Conservation (phyloP, 1,140 invertebrate species). For the Dreissena polymorpha region DNA sequence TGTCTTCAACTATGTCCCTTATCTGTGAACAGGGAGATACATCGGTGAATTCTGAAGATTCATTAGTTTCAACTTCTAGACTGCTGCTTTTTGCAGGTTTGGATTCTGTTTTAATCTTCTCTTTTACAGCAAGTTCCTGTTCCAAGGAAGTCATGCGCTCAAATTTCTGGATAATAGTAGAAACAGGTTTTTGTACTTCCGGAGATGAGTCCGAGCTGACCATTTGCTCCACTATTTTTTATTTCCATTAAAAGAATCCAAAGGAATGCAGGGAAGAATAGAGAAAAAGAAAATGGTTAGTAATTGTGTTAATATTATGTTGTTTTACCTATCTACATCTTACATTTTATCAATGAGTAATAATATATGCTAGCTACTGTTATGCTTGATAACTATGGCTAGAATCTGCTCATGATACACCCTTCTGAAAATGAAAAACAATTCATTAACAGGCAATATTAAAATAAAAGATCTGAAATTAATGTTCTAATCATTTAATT, state of each 20-base stretch:
- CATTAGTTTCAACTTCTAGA: constrained; percentile 51
- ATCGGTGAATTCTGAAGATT: constrained; percentile 32
- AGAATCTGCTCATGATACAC: too few relatives aligned
- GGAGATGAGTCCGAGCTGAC: constrained; percentile 38
- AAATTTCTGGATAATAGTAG: constrained; percentile 55
- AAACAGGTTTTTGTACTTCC: constrained; percentile 42
- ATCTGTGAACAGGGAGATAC: constrained; percentile 47
- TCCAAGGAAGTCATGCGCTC: constrained; percentile 32
- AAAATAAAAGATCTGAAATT: too few relatives aligned
- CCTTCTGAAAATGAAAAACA: too few relatives aligned
- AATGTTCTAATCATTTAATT: too few relatives aligned
- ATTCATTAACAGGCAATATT: too few relatives aligned
- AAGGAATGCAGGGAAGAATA: constrained; percentile 45
- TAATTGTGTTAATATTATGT: constrained; percentile 26
- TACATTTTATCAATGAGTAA: too few relatives aligned
- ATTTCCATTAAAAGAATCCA: constrained; percentile 24
- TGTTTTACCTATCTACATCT: too few relatives aligned
- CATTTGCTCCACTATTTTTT: constrained; percentile 4
- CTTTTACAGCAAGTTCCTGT: not conserved
- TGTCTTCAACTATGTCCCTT: constrained; percentile 61
- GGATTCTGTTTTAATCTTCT: constrained; percentile 18
- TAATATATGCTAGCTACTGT: too few relatives aligned
- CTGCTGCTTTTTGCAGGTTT: constrained; percentile 18
- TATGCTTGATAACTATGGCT: too few relatives aligned
- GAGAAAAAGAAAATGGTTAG: constrained; percentile 11